Percentiles rank a stretch among this genome's conserved stretches.
Conservation (phyloP, 2,888 invertebrate species). For the Globia sparganii region DNA sequence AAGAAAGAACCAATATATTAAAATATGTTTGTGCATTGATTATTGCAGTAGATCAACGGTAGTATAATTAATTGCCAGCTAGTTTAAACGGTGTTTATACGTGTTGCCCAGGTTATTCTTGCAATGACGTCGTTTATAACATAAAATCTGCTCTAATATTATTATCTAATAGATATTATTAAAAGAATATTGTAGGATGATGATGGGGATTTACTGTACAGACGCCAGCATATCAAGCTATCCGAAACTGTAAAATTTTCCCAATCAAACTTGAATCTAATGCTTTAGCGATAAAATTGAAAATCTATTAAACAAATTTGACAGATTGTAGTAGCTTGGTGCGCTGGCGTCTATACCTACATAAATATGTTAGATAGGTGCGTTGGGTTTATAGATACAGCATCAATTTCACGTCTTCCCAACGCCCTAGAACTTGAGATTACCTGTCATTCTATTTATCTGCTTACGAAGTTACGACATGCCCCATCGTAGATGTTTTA, state of each 20-base stretch:
- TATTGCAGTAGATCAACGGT: slow-evolving; percentile 18
- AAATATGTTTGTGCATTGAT: slow-evolving; percentile 26
- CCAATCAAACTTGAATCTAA: too few relatives aligned
- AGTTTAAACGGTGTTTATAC: slow-evolving; percentile 24
- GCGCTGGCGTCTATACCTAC: too few relatives aligned
- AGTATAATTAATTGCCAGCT: slow-evolving; percentile 33
- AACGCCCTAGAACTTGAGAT: not conserved
- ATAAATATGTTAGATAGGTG: not conserved
- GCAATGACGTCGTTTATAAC: not conserved
- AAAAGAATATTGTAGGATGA: not conserved
- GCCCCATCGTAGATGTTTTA: slow-evolving; percentile 14
- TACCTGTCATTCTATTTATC: not conserved
- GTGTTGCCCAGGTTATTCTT: slow-evolving; percentile 5
- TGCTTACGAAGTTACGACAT: not conserved
- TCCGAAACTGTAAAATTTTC: too few relatives aligned
- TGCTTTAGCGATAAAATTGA: too few relatives aligned
- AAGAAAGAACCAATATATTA: slow-evolving; percentile 24
- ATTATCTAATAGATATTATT: not conserved
- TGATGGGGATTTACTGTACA: not conserved
- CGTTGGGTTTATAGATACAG: not conserved
- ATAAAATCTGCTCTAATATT: not conserved
- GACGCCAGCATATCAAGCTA: too few relatives aligned
- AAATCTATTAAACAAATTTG: too few relatives aligned
- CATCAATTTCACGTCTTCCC: not conserved
- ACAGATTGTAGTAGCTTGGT: too few relatives aligned